Evolutionary conservation across 2,888 invertebrate species (phyloP), one percentile per base, ranked within the genome.

Genomic region (Andrena fulva): DNA sequence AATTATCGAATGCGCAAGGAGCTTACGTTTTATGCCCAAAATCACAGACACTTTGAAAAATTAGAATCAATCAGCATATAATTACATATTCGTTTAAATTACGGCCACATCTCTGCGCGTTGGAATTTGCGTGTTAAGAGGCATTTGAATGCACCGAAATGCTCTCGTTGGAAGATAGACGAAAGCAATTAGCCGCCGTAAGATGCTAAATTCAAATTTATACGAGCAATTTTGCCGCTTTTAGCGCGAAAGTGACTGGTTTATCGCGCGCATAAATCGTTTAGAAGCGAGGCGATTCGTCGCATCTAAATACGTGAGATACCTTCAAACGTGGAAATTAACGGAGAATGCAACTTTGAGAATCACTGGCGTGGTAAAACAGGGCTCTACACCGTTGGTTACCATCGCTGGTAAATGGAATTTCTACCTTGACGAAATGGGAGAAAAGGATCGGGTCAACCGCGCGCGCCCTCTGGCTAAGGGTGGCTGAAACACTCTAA

Each of bases 261-360:
- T 90, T 88, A 89, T 87, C 82, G 74, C 77, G 64, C 64, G 72
- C 85, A 90, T 92, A 91, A 91, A 92, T 92, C 91, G 90, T 87
- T 92, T 90, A 89, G 74, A 77, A 81, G 82, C 66, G 85, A 76
- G 86, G 77, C 87, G 83, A 88, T 80, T 80, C 68, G 70, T 73
- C 80, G 71, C 74, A 66, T 77, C 81, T 69, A 85, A 56, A 79
- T 91, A 92, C 92, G 92, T 92, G 92, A 89, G 69, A 72, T 86
- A 84, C 81, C 87, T 91, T 80, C 85, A 68, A 90, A 92, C 85
- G 84, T 80, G 67, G 56, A 70, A 84, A 87, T 88, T 89, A 89
- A 70, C 50, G 8, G 12, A 12, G 8, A 62, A 3, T 60, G 29
- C 7, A 20, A 12, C 31, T 67, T 80, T 91, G 91, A 92, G 91